Percentiles rank a stretch among this genome's conserved stretches.
These are phyloP conservation scores for Pollenia griseotomentosa DNA, from an alignment of 2,888 invertebrate species.

Conservation along the genomic window DNA sequence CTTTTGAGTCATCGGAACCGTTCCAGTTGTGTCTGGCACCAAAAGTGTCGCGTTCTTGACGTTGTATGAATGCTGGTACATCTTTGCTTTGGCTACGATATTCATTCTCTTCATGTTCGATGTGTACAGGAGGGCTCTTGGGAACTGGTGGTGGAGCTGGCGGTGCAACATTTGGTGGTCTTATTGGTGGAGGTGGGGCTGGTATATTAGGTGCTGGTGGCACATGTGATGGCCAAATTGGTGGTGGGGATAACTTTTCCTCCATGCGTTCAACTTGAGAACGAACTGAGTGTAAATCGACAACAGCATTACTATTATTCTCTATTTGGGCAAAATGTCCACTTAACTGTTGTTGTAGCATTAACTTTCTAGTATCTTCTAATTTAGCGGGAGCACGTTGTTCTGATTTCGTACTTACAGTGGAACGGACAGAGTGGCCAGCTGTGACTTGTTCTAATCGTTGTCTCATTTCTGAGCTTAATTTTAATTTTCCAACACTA, in stretches of 20 bases:
- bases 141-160: constrained; percentile 88
- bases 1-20: constrained; percentile 80
- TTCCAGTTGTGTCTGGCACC: constrained; percentile 89
- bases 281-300: constrained; percentile 83
- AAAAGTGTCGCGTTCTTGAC: constrained; percentile 90
- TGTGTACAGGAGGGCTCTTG: constrained; percentile 86
- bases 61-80: constrained; percentile 87
- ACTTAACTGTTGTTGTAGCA: constrained; percentile 93
- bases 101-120: constrained; percentile 76
- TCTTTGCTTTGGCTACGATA: constrained; percentile 83
- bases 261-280: constrained; percentile 87
- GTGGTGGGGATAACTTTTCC: constrained; percentile 85
- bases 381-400: constrained; percentile 91
- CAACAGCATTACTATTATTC: constrained; percentile 73
- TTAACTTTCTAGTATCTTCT: constrained; percentile 93
- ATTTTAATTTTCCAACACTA: constrained; percentile 94
- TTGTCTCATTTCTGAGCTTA: constrained; percentile 96
- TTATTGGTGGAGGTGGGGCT: constrained; percentile 86
- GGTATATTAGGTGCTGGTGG: constrained; percentile 87
- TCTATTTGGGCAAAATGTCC: constrained; percentile 83
- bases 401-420: constrained; percentile 89
- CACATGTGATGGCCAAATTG: constrained; percentile 88
- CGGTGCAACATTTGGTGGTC: constrained; percentile 85
- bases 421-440: constrained; percentile 93
- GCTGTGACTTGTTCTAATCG: constrained; percentile 94